phyloP scores from a whole-genome alignment of 2,797 vertebrate species.

The Platalea minor region DNA sequence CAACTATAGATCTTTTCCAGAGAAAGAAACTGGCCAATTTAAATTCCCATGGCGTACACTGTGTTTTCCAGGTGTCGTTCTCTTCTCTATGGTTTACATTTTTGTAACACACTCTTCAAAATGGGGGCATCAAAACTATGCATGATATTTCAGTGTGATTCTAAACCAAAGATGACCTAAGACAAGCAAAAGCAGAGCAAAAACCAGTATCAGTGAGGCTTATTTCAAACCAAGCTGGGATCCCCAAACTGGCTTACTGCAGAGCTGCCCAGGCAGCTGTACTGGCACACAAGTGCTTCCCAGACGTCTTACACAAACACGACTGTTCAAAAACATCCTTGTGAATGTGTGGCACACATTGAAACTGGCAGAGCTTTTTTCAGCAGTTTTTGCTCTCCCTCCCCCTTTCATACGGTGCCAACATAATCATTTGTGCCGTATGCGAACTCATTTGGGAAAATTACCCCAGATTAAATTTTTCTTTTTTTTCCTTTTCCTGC shows the following conservation, averaged over 20 bases:
- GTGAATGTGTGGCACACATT: accelerated
- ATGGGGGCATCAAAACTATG: accelerated
- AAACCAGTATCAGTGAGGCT: accelerated
- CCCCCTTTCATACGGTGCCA: neutral
- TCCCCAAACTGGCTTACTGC: neutral
- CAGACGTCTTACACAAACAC: neutral
- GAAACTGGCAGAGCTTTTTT: neutral
- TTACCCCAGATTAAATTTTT: neutral
- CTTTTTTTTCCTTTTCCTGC: neutral
- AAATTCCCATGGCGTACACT: neutral
- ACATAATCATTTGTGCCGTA: neutral
- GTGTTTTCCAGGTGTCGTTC: neutral
- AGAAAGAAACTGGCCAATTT: neutral
- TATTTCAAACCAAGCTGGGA: accelerated
- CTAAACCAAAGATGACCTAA: neutral
- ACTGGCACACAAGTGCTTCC: neutral
- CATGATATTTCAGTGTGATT: accelerated
- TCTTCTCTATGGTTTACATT: accelerated
- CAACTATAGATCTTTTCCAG: neutral
- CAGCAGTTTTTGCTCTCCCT: neutral
- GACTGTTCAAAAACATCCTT: neutral
- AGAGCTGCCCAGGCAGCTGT: neutral
- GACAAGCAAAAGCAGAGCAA: neutral
- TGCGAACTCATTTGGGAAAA: neutral
- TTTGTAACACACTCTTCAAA: neutral